Evolutionary conservation across 2,888 invertebrate genomes (phyloP).

Genomic region (Mylabris sibirica): DNA sequence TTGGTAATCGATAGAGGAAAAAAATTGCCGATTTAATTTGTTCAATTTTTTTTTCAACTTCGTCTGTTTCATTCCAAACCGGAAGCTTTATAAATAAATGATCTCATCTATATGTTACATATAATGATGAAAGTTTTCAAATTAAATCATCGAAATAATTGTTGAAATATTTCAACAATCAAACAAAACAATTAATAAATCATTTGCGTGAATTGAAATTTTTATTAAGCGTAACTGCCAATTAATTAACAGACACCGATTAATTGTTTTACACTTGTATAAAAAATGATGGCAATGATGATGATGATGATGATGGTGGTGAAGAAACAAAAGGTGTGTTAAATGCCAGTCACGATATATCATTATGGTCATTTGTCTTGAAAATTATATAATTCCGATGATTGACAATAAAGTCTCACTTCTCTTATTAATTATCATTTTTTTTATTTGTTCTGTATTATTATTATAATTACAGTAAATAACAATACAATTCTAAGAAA

Average conservation of each 20-base stretch:
- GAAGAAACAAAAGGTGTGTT: conserved; percentile 20
- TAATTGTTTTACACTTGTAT: conserved; percentile 17
- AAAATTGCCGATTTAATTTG: not conserved
- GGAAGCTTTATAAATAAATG: not conserved
- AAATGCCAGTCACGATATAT: conserved; percentile 18
- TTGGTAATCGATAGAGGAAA: not conserved
- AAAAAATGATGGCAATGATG: not conserved
- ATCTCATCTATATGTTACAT: not conserved
- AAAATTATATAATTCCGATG: conserved; percentile 11
- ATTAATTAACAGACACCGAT: not conserved
- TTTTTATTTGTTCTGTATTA: not conserved
- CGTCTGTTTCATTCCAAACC: not conserved
- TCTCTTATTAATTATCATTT: not conserved
- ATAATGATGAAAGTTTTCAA: not conserved
- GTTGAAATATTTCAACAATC: not conserved
- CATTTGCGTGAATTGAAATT: not conserved
- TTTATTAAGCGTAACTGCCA: not conserved
- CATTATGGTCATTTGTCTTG: conserved; percentile 12
- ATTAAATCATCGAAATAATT: conserved; percentile 3
- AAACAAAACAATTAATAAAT: not conserved
- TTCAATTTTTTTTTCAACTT: not conserved
- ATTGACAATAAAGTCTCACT: not conserved
- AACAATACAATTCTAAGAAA: not conserved
- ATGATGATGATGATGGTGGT: not conserved
- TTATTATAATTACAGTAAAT: not conserved